These are phyloP conservation scores for Eulemur rufifrons DNA, from an alignment of 2,113 vertebrate genomes.

Conservation along the genomic window DNA sequence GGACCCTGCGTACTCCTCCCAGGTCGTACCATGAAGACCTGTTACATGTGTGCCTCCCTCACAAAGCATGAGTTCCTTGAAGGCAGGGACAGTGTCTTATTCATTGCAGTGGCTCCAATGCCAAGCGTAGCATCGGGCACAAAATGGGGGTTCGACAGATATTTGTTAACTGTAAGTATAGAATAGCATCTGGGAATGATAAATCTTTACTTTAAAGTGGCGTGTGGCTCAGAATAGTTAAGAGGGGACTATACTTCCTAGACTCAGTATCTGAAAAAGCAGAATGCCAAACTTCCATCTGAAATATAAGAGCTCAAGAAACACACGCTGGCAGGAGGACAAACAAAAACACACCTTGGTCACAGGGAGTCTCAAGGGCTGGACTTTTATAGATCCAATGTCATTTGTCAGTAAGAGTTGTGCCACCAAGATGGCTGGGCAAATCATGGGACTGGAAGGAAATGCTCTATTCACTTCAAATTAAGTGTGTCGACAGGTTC, in stretches of 20 bases:
- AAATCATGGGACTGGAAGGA: not conserved
- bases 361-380: not conserved
- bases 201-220: constrained; percentile 30
- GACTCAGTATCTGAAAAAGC: not conserved
- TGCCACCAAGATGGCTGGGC: not conserved
- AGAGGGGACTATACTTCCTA: not conserved
- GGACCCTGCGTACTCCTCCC: not conserved
- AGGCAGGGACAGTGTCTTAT: not conserved
- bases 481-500: not conserved
- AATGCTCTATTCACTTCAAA: constrained; percentile 32
- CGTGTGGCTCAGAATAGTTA: not conserved
- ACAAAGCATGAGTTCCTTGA: not conserved
- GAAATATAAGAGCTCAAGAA: constrained; percentile 24
- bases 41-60: not conserved
- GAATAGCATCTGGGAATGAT: not conserved
- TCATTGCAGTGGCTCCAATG: not conserved
- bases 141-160: not conserved
- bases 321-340: not conserved
- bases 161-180: not conserved
- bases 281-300: constrained; percentile 21
- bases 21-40: not conserved
- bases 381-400: not conserved
- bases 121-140: not conserved
- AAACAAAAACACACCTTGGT: not conserved
- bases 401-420: not conserved